These are phyloP conservation scores for Botia kubotai DNA, from an alignment of 2,797 vertebrate species.

Conservation along the genomic window DNA sequence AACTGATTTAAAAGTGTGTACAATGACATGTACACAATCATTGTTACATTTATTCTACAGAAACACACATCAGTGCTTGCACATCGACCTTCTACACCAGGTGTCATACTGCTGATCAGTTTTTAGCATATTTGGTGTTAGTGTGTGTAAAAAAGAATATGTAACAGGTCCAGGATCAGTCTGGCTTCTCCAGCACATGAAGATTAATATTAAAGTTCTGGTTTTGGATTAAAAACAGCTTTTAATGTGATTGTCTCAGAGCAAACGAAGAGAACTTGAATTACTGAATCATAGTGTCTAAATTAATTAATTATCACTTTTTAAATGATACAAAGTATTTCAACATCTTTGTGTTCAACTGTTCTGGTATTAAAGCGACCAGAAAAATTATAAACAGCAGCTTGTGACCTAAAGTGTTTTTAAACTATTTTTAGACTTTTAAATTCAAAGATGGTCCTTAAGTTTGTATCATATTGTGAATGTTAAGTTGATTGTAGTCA, in stretches of 20 bases:
- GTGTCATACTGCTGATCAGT: neutral
- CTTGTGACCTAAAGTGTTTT: neutral
- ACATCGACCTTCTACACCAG: neutral
- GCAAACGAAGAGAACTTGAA: too few relatives aligned
- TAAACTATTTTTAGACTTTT: too few relatives aligned
- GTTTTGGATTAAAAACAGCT: neutral
- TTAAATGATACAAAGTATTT: neutral
- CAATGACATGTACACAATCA: neutral
- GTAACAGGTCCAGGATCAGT: conserved; percentile 12
- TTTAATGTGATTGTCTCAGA: neutral
- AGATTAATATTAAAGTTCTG: neutral
- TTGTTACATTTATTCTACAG: neutral
- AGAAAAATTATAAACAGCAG: neutral
- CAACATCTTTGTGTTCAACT: neutral
- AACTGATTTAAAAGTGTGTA: neutral
- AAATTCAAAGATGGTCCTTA: too few relatives aligned
- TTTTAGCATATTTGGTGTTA: neutral
- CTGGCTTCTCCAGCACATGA: conserved; percentile 9
- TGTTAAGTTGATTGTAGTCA: too few relatives aligned
- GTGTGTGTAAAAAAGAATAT: neutral
- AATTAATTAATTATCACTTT: too few relatives aligned
- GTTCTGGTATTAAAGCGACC: neutral
- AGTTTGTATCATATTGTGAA: too few relatives aligned
- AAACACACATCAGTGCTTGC: conserved; percentile 23
- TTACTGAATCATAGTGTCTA: neutral